Percentiles rank a stretch among this genome's conserved stretches.
Conservation (phyloP, 2,888 invertebrate species). For the Eilema griseolum region DNA sequence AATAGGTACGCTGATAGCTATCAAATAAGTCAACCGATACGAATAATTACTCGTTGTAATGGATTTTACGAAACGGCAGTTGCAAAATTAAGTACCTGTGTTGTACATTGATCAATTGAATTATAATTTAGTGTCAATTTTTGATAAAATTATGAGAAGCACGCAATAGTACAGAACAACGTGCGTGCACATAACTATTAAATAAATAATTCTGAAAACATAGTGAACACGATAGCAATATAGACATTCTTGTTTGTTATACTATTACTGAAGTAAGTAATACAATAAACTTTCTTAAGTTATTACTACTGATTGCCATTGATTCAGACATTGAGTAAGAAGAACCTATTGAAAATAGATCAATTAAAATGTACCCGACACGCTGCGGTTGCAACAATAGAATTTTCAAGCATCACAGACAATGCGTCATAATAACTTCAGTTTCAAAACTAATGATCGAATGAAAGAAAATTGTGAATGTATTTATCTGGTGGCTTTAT, state of each 20-base stretch:
- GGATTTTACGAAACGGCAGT: constrained; percentile 61
- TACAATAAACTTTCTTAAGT: background rate
- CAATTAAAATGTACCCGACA: background rate
- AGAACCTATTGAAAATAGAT: background rate
- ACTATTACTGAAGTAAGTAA: background rate
- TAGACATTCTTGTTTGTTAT: constrained; percentile 13
- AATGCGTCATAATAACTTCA: background rate
- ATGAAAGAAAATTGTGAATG: background rate
- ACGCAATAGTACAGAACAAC: constrained; percentile 19
- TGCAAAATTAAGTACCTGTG: constrained; percentile 43
- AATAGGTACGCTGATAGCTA: constrained; percentile 57
- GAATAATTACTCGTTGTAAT: constrained; percentile 66
- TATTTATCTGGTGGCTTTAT: background rate
- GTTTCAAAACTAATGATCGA: background rate
- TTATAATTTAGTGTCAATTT: constrained; percentile 34
- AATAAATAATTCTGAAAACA: constrained; percentile 15
- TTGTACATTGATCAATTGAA: constrained; percentile 46
- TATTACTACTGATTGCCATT: background rate
- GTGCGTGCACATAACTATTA: constrained; percentile 23
- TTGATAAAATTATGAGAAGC: constrained; percentile 27
- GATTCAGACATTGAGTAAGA: constrained; percentile 1
- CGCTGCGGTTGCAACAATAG: background rate
- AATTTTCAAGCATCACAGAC: background rate
- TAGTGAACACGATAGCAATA: constrained; percentile 15
- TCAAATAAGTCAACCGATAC: constrained; percentile 64